phyloP scores from a whole-genome alignment of 2,888 invertebrate genomes.

The Abrostola tripartita region DNA sequence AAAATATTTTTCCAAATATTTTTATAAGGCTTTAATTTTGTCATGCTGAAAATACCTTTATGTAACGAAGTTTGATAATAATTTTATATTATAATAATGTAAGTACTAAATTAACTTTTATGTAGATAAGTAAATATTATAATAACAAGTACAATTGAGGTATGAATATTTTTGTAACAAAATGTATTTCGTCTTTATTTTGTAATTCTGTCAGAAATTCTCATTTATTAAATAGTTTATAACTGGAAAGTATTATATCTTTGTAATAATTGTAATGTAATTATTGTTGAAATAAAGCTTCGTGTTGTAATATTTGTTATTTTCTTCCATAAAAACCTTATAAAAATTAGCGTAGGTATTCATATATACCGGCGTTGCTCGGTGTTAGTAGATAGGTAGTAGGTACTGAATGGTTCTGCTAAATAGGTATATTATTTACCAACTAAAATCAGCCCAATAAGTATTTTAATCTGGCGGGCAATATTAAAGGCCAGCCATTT shows the following conservation, averaged over 20 bases:
- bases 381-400: too few species aligned
- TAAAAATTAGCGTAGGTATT: too few species aligned
- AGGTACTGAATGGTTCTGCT: too few species aligned
- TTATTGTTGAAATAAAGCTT: conserved; percentile 84
- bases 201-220: conserved; percentile 38
- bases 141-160: conserved; percentile 33
- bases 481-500: too few species aligned
- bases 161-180: conserved; percentile 53
- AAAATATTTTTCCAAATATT: conserved; percentile 51
- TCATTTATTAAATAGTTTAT: conserved; percentile 36
- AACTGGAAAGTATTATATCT: conserved; percentile 64
- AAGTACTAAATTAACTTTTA: conserved; percentile 49
- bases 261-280: conserved; percentile 79
- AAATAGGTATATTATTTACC: too few species aligned
- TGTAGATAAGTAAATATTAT: conserved; percentile 47
- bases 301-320: conserved; percentile 67
- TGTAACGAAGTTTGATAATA: conserved; percentile 43
- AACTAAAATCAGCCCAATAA: too few species aligned
- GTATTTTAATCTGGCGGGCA: too few species aligned
- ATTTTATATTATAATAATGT: conserved; percentile 38
- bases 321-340: conserved; percentile 9
- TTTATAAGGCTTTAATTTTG: conserved; percentile 53
- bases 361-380: too few species aligned
- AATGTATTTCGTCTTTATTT: conserved; percentile 40
- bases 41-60: conserved; percentile 47